phyloP scores from a whole-genome alignment of 2,888 invertebrate genomes.

The Pammene fasciana region DNA sequence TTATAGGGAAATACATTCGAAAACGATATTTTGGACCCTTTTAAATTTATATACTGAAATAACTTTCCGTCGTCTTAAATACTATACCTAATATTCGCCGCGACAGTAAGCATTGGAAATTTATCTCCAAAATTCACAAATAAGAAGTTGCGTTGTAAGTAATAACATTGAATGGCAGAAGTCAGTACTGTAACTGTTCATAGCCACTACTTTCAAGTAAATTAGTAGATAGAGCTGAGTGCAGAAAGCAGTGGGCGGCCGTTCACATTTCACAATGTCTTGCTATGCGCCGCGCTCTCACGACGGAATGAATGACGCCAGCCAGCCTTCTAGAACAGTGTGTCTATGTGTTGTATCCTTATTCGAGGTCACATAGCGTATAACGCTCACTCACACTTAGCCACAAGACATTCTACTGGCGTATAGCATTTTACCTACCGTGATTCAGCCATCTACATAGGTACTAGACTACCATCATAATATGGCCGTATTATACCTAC shows the following conservation, averaged over 20 bases:
- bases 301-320: slow-evolving; percentile 77
- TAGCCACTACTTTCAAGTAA: slow-evolving; percentile 79
- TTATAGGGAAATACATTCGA: slow-evolving; percentile 8
- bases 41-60: slow-evolving; percentile 44
- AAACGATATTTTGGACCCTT: slow-evolving; percentile 24
- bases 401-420: slow-evolving; percentile 47
- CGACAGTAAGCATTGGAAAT: slow-evolving; percentile 77
- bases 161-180: slow-evolving; percentile 76
- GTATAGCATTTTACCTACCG: slow-evolving; percentile 50
- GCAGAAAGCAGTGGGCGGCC: slow-evolving; percentile 78
- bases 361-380: slow-evolving; percentile 77
- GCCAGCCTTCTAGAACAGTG: slow-evolving; percentile 80
- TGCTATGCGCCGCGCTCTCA: slow-evolving; percentile 69
- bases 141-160: slow-evolving; percentile 68
- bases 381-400: slow-evolving; percentile 71
- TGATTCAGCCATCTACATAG: slow-evolving; percentile 30
- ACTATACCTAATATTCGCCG: slow-evolving; percentile 81
- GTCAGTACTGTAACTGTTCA: slow-evolving; percentile 77
- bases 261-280: slow-evolving; percentile 83
- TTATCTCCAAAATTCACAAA: slow-evolving; percentile 75
- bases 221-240: slow-evolving; percentile 71
- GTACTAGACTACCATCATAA: slow-evolving; percentile 49
- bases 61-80: slow-evolving; percentile 61
- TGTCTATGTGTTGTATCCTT: slow-evolving; percentile 65
- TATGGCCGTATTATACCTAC: slow-evolving; percentile 57